phyloP scores from a whole-genome alignment of 2,797 vertebrate genomes.

The Sternotherus odoratus region DNA sequence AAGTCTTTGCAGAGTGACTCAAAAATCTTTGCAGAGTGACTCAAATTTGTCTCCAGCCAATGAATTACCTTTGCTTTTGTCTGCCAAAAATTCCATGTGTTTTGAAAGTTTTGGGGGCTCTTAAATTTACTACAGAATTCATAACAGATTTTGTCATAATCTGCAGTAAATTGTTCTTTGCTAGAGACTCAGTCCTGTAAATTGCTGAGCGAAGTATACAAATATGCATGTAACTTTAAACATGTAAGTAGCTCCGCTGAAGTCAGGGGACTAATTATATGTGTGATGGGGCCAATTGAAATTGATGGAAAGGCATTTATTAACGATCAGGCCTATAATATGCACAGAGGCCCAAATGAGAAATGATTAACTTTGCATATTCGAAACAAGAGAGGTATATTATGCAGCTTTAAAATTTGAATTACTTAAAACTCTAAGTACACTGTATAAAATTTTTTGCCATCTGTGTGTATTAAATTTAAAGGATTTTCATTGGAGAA shows the following conservation, averaged over 20 bases:
- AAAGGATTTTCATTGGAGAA: constrained; percentile 1
- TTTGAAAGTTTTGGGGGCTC: not conserved
- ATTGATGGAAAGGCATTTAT: not conserved
- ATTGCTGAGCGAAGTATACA: not conserved
- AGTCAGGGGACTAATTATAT: not conserved
- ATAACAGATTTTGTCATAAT: not conserved
- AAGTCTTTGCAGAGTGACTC: not conserved
- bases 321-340: not conserved
- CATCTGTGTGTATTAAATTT: not conserved
- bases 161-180: fast-evolving
- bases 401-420: not conserved
- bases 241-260: constrained; percentile 28
- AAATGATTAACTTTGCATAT: not conserved
- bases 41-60: not conserved
- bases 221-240: constrained; percentile 5
- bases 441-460: not conserved
- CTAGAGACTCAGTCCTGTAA: not conserved
- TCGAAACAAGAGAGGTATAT: not conserved
- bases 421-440: constrained; percentile 15
- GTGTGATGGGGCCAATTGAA: not conserved
- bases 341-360: not conserved
- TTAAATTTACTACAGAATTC: not conserved
- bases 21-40: not conserved
- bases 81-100: not conserved
- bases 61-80: not conserved